Conservation (phyloP, 2,888 invertebrate species). For the Zhuqinia jingwanae region DNA sequence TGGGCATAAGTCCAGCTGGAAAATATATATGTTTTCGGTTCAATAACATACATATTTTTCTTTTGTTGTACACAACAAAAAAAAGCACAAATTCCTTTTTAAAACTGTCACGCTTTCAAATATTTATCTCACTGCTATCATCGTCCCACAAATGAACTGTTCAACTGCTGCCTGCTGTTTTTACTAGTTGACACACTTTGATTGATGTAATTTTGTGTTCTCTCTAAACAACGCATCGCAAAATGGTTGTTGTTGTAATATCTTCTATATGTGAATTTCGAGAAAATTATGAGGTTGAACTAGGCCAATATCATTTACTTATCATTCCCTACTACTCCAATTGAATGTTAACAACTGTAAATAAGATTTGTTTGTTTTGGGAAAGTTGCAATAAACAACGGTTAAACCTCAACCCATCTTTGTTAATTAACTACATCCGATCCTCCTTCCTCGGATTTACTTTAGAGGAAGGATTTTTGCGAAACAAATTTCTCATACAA, state of each 20-base stretch:
- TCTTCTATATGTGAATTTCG: neutral
- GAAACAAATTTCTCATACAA: too few relatives aligned
- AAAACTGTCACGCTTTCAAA: constrained; percentile 1
- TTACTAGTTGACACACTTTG: neutral
- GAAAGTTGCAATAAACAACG: neutral
- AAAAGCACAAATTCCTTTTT: neutral
- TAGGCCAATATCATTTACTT: constrained; percentile 42
- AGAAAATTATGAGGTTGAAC: constrained; percentile 1
- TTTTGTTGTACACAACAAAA: neutral
- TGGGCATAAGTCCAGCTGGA: constrained; percentile 48
- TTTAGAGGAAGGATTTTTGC: neutral
- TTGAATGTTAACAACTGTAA: neutral
- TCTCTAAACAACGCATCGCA: neutral
- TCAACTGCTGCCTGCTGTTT: too few relatives aligned
- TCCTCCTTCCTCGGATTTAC: too few relatives aligned
- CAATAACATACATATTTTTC: constrained; percentile 29
- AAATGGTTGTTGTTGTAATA: neutral
- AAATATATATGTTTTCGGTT: constrained; percentile 7
- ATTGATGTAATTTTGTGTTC: constrained; percentile 6
- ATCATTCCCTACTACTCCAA: neutral
- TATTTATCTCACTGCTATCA: neutral
- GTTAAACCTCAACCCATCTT: neutral
- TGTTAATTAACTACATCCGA: neutral
- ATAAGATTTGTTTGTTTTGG: neutral
- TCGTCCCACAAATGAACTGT: neutral